Evolutionary conservation across 2,797 vertebrate genomes (phyloP).

Genomic region (Anabas testudineus): DNA sequence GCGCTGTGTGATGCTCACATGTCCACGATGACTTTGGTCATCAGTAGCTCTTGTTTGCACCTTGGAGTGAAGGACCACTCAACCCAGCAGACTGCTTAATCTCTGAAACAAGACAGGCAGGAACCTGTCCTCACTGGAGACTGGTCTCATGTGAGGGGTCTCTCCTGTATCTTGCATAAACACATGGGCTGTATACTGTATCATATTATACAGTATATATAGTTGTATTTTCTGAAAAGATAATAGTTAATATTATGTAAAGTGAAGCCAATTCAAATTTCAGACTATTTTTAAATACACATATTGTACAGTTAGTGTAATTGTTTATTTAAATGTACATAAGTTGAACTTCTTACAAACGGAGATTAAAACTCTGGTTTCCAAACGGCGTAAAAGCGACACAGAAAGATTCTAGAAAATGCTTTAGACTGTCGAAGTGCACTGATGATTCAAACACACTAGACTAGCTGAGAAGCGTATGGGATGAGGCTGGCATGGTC

Average conservation of each 20-base stretch:
- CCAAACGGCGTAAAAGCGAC: conserved; percentile 15
- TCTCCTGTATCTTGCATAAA: conserved; percentile 52
- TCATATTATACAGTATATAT: neutral
- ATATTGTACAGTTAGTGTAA: neutral
- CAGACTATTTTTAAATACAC: neutral
- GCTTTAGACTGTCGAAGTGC: conserved; percentile 1
- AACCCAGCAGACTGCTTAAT: conserved; percentile 55
- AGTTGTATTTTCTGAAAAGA: no score
- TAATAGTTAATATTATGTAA: no score
- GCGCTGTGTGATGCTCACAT: conserved; percentile 32
- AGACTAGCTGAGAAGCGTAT: conserved; percentile 25
- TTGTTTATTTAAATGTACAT: neutral
- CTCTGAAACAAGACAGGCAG: conserved; percentile 50
- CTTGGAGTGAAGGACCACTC: conserved; percentile 63
- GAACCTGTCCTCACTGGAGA: conserved; percentile 56
- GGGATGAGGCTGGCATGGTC: no score
- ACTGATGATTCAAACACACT: conserved; percentile 20
- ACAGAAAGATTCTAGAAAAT: conserved; percentile 10
- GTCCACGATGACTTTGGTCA: conserved; percentile 34
- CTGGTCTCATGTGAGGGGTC: conserved; percentile 42
- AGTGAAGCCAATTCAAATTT: neutral
- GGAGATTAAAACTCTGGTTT: neutral
- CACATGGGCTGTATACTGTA: neutral
- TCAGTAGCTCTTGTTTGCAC: conserved; percentile 65
- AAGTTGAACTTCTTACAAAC: neutral